These are phyloP conservation scores for Xiphophorus couchianus DNA, from an alignment of 2,113 vertebrate species.

Conservation along the genomic window DNA sequence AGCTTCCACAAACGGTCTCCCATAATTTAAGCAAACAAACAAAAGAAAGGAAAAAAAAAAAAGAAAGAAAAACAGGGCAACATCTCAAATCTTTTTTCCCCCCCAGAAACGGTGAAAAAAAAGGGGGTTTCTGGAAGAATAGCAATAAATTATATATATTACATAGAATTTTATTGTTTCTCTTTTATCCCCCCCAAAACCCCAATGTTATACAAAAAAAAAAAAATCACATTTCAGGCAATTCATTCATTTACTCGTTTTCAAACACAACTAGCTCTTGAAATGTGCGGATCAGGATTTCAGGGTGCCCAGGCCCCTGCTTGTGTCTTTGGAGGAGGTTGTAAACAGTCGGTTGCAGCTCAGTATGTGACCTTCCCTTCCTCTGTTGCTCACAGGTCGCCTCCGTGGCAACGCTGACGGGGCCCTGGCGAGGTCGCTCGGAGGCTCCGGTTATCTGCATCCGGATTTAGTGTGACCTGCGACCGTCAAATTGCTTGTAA, in stretches of 20 bases:
- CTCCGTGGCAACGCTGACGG: conserved; percentile 20
- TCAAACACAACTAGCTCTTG: conserved; percentile 51
- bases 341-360: conserved; percentile 55
- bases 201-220: conserved; percentile 47
- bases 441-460: conserved; percentile 33
- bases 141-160: conserved; percentile 80
- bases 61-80: conserved; percentile 9
- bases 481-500: conserved; percentile 29
- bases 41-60: too few species aligned
- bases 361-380: conserved; percentile 33
- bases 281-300: conserved; percentile 28
- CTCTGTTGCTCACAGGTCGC: conserved; percentile 24
- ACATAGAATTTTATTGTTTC: conserved; percentile 69
- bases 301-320: conserved; percentile 33
- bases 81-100: conserved; percentile 12
- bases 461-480: conserved; percentile 44
- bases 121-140: conserved; percentile 60
- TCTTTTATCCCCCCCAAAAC: conserved; percentile 13
- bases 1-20: conserved; percentile 52
- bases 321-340: conserved; percentile 60
- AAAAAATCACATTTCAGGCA: conserved; percentile 76
- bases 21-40: conserved; percentile 61
- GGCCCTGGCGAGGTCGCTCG: neutral
- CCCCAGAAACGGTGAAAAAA: conserved; percentile 27
- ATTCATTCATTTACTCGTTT: conserved; percentile 53